phyloP scores from a whole-genome alignment of 2,113 vertebrate genomes.

The Empidonax alnorum region DNA sequence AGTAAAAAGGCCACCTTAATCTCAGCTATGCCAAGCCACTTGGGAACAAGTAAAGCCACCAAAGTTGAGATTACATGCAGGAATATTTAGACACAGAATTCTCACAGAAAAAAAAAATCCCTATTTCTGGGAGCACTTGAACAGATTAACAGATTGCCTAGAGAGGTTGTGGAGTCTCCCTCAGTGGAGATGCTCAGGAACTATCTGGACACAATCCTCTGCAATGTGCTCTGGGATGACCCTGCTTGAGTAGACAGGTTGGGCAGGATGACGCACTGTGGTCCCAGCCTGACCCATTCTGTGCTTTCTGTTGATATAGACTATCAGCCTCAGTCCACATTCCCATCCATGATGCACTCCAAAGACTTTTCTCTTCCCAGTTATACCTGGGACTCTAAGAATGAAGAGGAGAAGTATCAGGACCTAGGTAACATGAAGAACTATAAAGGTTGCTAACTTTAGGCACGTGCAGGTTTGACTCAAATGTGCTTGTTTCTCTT shows the following conservation, averaged over 20 bases:
- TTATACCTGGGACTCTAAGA: not conserved
- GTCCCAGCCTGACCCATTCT: not conserved
- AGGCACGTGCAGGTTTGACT: rapidly evolving
- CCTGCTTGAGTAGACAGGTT: not conserved
- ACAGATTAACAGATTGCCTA: not conserved
- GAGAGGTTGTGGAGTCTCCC: not conserved
- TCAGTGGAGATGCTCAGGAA: not conserved
- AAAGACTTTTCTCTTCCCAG: not conserved
- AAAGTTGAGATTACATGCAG: not conserved
- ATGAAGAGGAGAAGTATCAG: not conserved
- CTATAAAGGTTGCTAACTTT: not conserved
- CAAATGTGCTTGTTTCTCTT: not conserved
- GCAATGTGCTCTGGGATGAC: not conserved
- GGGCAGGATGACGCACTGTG: not conserved
- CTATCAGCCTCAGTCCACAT: not conserved
- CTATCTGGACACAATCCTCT: not conserved
- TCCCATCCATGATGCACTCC: not conserved
- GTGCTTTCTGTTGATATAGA: not conserved
- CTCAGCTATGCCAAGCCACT: not conserved
- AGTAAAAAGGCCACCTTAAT: not conserved
- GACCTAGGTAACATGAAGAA: not conserved
- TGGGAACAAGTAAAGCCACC: not conserved
- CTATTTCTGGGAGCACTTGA: not conserved
- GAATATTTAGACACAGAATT: rapidly evolving
- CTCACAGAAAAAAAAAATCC: not conserved